A percentile compares a stretch with the other conserved stretches of the same genome.
Evolutionary conservation across 2,888 invertebrate species (phyloP).

Genomic region (Timandra comae): DNA sequence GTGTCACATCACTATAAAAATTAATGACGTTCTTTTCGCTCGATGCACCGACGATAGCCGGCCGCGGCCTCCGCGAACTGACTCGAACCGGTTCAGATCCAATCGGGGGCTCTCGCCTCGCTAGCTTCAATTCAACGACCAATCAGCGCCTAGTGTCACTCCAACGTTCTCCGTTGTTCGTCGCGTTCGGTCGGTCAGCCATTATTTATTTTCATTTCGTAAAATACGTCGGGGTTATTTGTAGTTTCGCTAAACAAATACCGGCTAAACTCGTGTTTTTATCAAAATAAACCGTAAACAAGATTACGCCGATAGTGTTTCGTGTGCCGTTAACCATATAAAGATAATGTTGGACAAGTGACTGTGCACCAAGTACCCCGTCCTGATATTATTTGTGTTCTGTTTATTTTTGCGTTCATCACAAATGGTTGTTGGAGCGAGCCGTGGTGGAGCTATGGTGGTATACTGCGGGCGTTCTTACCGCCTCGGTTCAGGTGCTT

Average conservation of each 20-base stretch:
- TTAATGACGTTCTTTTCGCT: slow-evolving; percentile 29
- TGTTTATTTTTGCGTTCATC: slow-evolving; percentile 29
- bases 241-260: slow-evolving; percentile 26
- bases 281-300: neutral
- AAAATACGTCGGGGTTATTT: slow-evolving; percentile 25
- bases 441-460: slow-evolving; percentile 63
- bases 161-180: slow-evolving; percentile 40
- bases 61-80: slow-evolving; percentile 62
- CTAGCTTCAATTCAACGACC: slow-evolving; percentile 62
- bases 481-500: slow-evolving; percentile 60
- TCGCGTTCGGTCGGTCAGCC: slow-evolving; percentile 26
- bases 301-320: slow-evolving; percentile 13
- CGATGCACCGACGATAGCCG: slow-evolving; percentile 64
- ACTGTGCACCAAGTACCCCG: slow-evolving; percentile 16
- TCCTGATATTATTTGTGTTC: slow-evolving; percentile 30
- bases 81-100: slow-evolving; percentile 64
- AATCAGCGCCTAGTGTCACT: slow-evolving; percentile 65
- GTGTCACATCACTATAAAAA: slow-evolving; percentile 51
- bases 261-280: neutral
- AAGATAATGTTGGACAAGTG: slow-evolving; percentile 66
- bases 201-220: neutral
- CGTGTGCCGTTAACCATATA: slow-evolving; percentile 26
- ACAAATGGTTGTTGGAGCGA: slow-evolving; percentile 67
- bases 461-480: slow-evolving; percentile 47
- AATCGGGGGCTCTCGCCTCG: slow-evolving; percentile 55